Evolutionary conservation across 2,888 invertebrate genomes (phyloP), one percentile per base, ranked within the genome.

Genomic region (Parascotia fuliginaria): DNA sequence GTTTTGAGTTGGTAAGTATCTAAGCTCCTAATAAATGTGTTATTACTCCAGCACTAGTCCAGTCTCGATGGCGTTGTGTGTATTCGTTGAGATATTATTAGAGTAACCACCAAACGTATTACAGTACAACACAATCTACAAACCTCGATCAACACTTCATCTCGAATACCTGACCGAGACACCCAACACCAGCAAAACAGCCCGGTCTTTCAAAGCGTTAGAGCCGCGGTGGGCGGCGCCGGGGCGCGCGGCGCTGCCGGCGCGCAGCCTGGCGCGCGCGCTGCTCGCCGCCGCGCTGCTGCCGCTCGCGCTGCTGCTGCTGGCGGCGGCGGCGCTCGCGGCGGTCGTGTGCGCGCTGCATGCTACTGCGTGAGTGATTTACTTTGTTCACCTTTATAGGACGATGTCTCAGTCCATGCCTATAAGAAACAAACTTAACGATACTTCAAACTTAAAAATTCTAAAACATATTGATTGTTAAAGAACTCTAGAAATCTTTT

Each of bases 1-100:
- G 95, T 42, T 98, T 98, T 80, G 94, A 95, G 83, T 89, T 98
- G 93, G 96, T 97, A 76, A 86, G 93, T 46, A n/a, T n/a, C n/a
- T n/a, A n/a, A n/a, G n/a, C n/a, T n/a, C n/a, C n/a, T n/a, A n/a
- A n/a, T n/a, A n/a, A n/a, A n/a, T n/a, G n/a, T n/a, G n/a, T n/a
- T n/a, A n/a, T n/a, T n/a, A n/a, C n/a, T n/a, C n/a, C n/a, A n/a
- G n/a, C n/a, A n/a, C n/a, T n/a, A n/a, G n/a, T n/a, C n/a, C n/a
- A n/a, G n/a, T n/a, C n/a, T n/a, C n/a, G n/a, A n/a, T n/a, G n/a
- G n/a, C n/a, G n/a, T n/a, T n/a, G n/a, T n/a, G n/a, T 19, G 19
- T 2, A 19, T 5, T 3, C 19, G 2, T 2, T 19, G 2, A 19
- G 19, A 5, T 5, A 19, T 19, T 19, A 5, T 3, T 3, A 5